These are phyloP conservation scores for Neopelma chrysocephalum DNA, from an alignment of 2,797 vertebrate species.

Conservation along the genomic window DNA sequence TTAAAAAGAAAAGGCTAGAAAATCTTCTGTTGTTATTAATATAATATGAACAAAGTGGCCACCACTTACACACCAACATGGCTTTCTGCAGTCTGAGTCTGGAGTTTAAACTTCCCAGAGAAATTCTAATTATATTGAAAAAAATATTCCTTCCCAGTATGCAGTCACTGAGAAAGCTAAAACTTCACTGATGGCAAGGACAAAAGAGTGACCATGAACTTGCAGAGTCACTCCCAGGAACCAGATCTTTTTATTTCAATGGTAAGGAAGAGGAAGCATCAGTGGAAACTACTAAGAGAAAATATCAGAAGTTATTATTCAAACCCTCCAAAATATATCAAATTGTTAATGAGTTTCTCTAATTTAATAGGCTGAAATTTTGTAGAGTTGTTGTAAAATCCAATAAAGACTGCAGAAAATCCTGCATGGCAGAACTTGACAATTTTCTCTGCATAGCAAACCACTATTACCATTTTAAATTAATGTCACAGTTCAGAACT, in stretches of 20 bases:
- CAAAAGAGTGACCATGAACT: background rate
- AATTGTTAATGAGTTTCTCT: background rate
- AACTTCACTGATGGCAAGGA: background rate
- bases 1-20: slow-evolving; percentile 2
- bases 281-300: background rate
- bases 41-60: background rate
- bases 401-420: background rate
- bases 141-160: background rate
- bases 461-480: background rate
- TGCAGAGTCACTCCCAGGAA: background rate
- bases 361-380: background rate
- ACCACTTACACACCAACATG: background rate
- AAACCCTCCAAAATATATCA: background rate
- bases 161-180: background rate
- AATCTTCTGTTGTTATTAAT: background rate
- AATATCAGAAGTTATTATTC: background rate
- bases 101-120: background rate
- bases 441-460: background rate
- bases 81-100: background rate
- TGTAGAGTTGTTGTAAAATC: background rate
- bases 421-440: background rate
- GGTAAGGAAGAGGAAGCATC: background rate
- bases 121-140: background rate
- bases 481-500: background rate
- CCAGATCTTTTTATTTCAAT: background rate